Conservation (phyloP, 2,797 vertebrate genomes). For the Perodicticus potto region DNA sequence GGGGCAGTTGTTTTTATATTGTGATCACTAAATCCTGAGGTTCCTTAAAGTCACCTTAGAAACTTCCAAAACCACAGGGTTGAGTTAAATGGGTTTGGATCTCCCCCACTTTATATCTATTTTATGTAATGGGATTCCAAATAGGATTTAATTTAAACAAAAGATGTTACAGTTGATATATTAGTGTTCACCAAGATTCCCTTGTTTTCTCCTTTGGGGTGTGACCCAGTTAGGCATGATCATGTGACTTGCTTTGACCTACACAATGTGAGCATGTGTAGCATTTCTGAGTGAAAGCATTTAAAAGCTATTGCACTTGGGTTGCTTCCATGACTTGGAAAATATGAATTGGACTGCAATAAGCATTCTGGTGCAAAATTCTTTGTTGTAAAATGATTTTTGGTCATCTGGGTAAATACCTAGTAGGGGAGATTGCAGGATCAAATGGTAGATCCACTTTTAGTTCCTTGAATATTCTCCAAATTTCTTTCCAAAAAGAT, state of each 20-base stretch:
- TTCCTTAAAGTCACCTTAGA: not conserved
- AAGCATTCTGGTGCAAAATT: too few relatives aligned
- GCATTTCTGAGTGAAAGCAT: conserved; percentile 36
- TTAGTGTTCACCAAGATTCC: conserved; percentile 33
- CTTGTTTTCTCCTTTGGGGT: not conserved
- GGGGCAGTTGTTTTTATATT: conserved; percentile 32
- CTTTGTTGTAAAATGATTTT: too few relatives aligned
- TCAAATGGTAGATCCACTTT: too few relatives aligned
- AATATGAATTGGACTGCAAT: too few relatives aligned
- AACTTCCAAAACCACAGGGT: conserved; percentile 40
- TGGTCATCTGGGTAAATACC: too few relatives aligned
- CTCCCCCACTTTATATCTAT: not conserved
- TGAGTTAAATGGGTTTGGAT: conserved; percentile 6
- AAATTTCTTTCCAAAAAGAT: too few relatives aligned
- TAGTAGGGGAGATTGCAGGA: too few relatives aligned
- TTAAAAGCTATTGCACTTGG: not conserved
- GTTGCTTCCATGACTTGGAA: too few relatives aligned
- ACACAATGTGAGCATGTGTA: not conserved
- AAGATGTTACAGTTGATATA: not conserved
- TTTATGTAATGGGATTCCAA: conserved; percentile 50
- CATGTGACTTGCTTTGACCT: conserved; percentile 30
- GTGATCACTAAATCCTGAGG: conserved; percentile 3
- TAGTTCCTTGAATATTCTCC: too few relatives aligned
- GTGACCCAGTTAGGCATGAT: not conserved
- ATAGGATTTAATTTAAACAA: conserved; percentile 34